These are phyloP conservation scores for Ataeniobius toweri DNA, from an alignment of 2,797 vertebrate species.

Conservation along the genomic window DNA sequence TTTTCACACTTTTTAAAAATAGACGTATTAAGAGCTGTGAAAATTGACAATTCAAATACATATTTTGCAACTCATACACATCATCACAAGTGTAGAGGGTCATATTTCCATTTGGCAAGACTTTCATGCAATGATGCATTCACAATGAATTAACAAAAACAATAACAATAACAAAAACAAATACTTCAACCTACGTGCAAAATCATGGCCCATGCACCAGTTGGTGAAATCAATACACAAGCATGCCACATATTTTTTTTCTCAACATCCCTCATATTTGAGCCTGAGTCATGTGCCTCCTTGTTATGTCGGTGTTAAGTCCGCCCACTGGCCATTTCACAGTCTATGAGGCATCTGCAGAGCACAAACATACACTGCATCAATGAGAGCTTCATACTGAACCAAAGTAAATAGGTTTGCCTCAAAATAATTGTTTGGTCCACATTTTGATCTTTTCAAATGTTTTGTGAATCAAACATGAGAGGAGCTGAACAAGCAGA, in stretches of 20 bases:
- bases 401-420: constrained; percentile 22
- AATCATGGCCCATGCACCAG: constrained; percentile 7
- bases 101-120: constrained; percentile 11
- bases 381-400: constrained; percentile 37
- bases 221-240: constrained; percentile 41
- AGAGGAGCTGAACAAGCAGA: constrained; percentile 21
- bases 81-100: background rate
- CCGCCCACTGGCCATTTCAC: constrained; percentile 65
- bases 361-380: constrained; percentile 46
- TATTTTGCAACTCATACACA: background rate
- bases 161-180: constrained; percentile 7
- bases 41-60: background rate
- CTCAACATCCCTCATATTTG: constrained; percentile 46
- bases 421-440: constrained; percentile 27
- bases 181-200: constrained; percentile 28
- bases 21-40: background rate
- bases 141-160: constrained; percentile 8
- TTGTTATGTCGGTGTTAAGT: constrained; percentile 50
- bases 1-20: background rate
- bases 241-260: constrained; percentile 26
- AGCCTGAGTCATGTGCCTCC: constrained; percentile 68
- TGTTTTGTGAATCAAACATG: constrained; percentile 5
- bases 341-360: constrained; percentile 60
- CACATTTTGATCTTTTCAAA: constrained; percentile 21
- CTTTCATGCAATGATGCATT: constrained; percentile 10